phyloP scores from a whole-genome alignment of 2,113 vertebrate genomes.

The Cettia cetti region DNA sequence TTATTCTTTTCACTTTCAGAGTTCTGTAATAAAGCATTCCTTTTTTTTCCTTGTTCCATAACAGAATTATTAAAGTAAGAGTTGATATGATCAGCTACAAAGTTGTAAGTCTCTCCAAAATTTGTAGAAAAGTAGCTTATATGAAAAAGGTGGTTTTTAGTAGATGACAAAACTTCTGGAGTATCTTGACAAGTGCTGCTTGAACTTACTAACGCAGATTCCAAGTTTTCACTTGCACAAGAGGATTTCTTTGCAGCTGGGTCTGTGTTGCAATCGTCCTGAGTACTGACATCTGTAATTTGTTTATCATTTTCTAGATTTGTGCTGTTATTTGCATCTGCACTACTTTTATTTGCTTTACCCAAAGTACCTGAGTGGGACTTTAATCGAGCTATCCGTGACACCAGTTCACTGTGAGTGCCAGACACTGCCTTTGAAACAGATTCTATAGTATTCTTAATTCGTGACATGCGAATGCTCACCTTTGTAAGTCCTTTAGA shows the following conservation, averaged over 20 bases:
- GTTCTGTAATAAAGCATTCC: slow-evolving; percentile 10
- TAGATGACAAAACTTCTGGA: slow-evolving; percentile 16
- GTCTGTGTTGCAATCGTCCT: slow-evolving; percentile 53
- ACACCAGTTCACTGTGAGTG: slow-evolving; percentile 84
- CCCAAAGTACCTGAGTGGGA: slow-evolving; percentile 65
- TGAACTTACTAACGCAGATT: neutral
- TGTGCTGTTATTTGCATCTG: slow-evolving; percentile 21
- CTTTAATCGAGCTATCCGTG: slow-evolving; percentile 83
- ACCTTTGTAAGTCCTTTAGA: slow-evolving; percentile 79
- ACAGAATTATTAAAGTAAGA: slow-evolving; percentile 80
- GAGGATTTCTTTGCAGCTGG: slow-evolving; percentile 10
- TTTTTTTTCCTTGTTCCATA: slow-evolving; percentile 69
- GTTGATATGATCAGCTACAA: slow-evolving; percentile 89
- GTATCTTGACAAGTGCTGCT: neutral
- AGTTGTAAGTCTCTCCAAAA: slow-evolving; percentile 89
- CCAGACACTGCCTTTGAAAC: slow-evolving; percentile 90
- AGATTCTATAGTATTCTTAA: slow-evolving; percentile 87
- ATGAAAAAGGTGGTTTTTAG: slow-evolving; percentile 82
- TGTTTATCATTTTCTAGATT: slow-evolving; percentile 57
- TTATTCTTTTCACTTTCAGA: slow-evolving; percentile 22
- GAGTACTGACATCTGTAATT: slow-evolving; percentile 25
- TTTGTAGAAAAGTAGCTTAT: slow-evolving; percentile 80
- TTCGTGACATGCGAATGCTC: slow-evolving; percentile 85
- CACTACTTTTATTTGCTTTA: slow-evolving; percentile 60
- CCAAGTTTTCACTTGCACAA: slow-evolving; percentile 5